Conservation (phyloP, 2,797 vertebrate genomes). For the Micrastur ruficollis region DNA sequence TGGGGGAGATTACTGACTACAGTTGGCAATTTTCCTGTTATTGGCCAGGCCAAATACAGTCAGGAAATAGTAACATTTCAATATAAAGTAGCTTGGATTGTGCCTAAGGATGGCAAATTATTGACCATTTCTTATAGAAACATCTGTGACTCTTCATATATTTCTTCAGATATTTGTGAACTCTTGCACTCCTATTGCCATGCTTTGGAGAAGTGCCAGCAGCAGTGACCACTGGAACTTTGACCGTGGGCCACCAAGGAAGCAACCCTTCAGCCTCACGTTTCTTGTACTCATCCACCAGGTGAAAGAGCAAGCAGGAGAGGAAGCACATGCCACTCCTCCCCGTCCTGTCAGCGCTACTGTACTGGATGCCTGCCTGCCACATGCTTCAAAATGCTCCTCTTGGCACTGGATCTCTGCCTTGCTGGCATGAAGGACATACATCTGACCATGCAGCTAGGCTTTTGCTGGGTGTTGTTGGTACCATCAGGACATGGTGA, state of each 20-base stretch:
- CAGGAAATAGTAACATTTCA: neutral
- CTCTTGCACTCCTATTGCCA: neutral
- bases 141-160: neutral
- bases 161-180: neutral
- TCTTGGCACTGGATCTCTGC: rapidly evolving
- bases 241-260: neutral
- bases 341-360: rapidly evolving
- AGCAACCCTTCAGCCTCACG: neutral
- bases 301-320: neutral
- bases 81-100: neutral
- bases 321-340: neutral
- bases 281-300: neutral
- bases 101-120: neutral
- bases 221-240: neutral
- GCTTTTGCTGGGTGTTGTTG: neutral
- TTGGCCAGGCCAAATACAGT: neutral
- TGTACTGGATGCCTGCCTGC: neutral
- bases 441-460: neutral
- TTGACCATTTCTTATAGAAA: neutral
- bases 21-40: neutral
- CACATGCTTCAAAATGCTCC: neutral
- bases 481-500: neutral
- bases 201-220: neutral
- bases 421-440: neutral
- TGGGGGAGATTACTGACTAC: neutral